Evolutionary conservation across 2,113 vertebrate genomes (phyloP), one percentile per base, ranked within the genome.

Genomic region (Catharus fuscescens): DNA sequence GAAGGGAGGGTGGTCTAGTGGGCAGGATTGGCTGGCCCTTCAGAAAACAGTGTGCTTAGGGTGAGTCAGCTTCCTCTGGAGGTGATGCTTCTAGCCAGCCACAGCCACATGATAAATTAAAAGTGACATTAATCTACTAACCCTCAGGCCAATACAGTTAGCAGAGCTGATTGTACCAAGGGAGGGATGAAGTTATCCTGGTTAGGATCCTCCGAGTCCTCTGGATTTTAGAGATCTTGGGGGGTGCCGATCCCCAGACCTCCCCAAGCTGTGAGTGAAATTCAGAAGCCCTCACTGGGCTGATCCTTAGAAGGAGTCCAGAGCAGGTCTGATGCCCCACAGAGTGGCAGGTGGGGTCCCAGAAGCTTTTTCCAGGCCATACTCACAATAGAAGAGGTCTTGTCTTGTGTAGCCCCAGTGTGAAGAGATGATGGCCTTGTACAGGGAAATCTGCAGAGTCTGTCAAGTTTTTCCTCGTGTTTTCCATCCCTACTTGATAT

Each of bases 121-220:
- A 94, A 92, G n/a, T 48, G 95, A 90, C 47, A 24, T 70, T 86
- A 47, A 80, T 83, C 88, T 78, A 47, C 59, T 38, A 80, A 80
- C 31, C 73, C 54, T 24, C 52, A 80, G 88, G 86, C 42, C 79
- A 88, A 16, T 40, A 18, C 32, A 59, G 92, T 85, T 61, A 89
- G 82, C 42, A 86, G 76, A 78, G 52, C 56, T 88, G 80, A 70
- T 70, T 0, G 3, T 50, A 93, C 67, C 29, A 34, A 65, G 79
- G 59, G 29, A 82, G 38, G 32, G 48, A 83, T 60, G 25, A 72
- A 72, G 80, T 77, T 82, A 48, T 29, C 61, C 26, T 82, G 38
- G 36, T 77, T 72, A 53, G 23, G 8, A 18, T 57, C 26, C 10
- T 69, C 26, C 40, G 24, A 82, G 31, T 50, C 15, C 65, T 87